phyloP scores from a whole-genome alignment of 1,140 invertebrate genomes.

The Ephestia elutella region DNA sequence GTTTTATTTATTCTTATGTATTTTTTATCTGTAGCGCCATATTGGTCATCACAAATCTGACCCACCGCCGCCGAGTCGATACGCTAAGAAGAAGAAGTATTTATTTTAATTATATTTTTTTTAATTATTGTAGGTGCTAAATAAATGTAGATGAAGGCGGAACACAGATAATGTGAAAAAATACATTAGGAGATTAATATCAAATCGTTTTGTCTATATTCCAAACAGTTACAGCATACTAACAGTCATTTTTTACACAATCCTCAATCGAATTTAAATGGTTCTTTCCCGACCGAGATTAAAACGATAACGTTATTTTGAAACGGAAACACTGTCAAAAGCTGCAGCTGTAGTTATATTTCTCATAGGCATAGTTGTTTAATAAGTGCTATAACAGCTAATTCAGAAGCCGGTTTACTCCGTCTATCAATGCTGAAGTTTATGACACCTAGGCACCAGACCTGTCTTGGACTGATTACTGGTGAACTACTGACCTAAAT shows the following conservation, averaged over 20 bases:
- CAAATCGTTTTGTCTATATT: neutral
- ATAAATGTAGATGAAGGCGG: neutral
- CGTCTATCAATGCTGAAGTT: neutral
- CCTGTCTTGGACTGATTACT: neutral
- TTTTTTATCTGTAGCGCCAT: too few relatives aligned
- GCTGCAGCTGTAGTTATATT: neutral
- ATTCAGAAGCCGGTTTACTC: neutral
- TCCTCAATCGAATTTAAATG: neutral
- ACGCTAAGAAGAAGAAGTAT: too few relatives aligned
- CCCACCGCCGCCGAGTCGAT: too few relatives aligned
- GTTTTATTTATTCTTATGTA: too few relatives aligned
- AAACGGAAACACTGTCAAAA: constrained; percentile 3
- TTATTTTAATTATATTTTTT: too few relatives aligned
- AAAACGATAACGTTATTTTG: constrained; percentile 1
- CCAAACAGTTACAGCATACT: neutral
- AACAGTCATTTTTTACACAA: neutral
- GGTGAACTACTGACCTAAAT: neutral
- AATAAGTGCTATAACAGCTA: neutral
- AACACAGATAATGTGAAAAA: neutral
- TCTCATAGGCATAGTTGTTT: too few relatives aligned
- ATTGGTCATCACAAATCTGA: too few relatives aligned
- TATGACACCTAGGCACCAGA: neutral
- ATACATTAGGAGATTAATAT: neutral
- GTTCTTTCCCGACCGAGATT: neutral
- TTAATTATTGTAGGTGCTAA: too few relatives aligned